Evolutionary conservation across 1,140 invertebrate species (phyloP).

Genomic region (Lepidurus couesii): DNA sequence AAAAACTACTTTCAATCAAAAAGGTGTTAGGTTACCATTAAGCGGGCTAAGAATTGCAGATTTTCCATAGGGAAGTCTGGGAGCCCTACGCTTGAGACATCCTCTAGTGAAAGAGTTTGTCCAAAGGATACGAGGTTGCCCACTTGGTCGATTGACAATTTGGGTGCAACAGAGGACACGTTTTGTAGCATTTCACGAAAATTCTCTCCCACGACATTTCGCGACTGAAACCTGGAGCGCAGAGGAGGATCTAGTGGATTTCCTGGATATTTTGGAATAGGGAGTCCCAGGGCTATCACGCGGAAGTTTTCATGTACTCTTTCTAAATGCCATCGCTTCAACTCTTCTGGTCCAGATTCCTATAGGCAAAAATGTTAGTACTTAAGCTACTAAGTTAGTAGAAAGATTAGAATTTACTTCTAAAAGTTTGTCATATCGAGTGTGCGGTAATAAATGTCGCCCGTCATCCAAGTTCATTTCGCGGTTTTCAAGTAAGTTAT

Average conservation of each 20-base stretch:
- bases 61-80: conserved; percentile 90
- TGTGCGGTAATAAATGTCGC: conserved; percentile 78
- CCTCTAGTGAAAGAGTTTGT: conserved; percentile 33
- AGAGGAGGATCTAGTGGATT: conserved; percentile 93
- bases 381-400: neutral
- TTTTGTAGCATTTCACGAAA: conserved; percentile 41
- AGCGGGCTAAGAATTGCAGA: conserved; percentile 57
- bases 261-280: conserved; percentile 79
- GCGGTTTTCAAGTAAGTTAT: conserved; percentile 95
- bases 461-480: conserved; percentile 99
- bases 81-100: conserved; percentile 53
- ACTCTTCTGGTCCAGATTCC: conserved; percentile 68
- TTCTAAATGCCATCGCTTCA: conserved; percentile 80
- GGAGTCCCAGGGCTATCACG: conserved; percentile 82
- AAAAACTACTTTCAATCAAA: conserved; percentile 24
- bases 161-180: conserved; percentile 24
- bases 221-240: conserved; percentile 87
- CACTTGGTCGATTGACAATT: conserved; percentile 36
- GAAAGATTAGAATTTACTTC: conserved; percentile 53
- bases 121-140: conserved; percentile 37
- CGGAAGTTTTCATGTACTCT: conserved; percentile 85
- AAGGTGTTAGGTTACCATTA: conserved; percentile 58
- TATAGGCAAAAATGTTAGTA: conserved; percentile 44
- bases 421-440: conserved; percentile 83
- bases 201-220: conserved; percentile 60